Conservation (phyloP, 2,888 invertebrate species). For the Spodoptera picta region DNA sequence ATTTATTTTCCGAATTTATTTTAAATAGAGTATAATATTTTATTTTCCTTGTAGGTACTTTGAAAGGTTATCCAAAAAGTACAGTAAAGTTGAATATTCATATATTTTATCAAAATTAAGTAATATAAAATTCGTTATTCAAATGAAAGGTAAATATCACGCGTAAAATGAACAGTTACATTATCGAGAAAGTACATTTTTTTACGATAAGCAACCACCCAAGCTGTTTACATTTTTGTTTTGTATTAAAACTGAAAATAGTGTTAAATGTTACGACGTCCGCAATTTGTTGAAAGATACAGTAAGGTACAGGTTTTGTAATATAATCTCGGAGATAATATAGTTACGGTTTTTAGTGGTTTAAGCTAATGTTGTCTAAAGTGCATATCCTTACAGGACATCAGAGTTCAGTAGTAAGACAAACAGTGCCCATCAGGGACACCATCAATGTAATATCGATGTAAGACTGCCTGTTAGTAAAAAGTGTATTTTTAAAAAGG, state of each 20-base stretch:
- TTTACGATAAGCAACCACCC: slow-evolving; percentile 33
- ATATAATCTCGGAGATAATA: background rate
- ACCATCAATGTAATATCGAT: no score
- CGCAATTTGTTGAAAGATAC: slow-evolving; percentile 24
- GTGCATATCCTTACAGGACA: no score
- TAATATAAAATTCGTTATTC: slow-evolving; percentile 2
- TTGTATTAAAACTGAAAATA: slow-evolving; percentile 32
- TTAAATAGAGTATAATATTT: background rate
- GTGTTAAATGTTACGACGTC: slow-evolving; percentile 21
- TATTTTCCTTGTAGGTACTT: no score
- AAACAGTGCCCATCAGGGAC: no score
- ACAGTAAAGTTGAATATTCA: no score
- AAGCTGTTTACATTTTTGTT: slow-evolving; percentile 28
- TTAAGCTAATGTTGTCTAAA: no score
- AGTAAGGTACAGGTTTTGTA: slow-evolving; percentile 15
- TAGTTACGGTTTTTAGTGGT: no score
- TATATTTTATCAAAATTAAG: no score
- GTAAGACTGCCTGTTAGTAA: background rate
- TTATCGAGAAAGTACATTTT: slow-evolving; percentile 28
- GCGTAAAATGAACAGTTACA: slow-evolving; percentile 5
- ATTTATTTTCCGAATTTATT: background rate
- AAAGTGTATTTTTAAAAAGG: slow-evolving; percentile 17
- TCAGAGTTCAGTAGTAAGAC: no score
- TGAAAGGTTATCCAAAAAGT: no score
- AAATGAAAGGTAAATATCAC: slow-evolving; percentile 10